Evolutionary conservation across 1,140 invertebrate species (phyloP).

Genomic region (Temnothorax longispinosus): DNA sequence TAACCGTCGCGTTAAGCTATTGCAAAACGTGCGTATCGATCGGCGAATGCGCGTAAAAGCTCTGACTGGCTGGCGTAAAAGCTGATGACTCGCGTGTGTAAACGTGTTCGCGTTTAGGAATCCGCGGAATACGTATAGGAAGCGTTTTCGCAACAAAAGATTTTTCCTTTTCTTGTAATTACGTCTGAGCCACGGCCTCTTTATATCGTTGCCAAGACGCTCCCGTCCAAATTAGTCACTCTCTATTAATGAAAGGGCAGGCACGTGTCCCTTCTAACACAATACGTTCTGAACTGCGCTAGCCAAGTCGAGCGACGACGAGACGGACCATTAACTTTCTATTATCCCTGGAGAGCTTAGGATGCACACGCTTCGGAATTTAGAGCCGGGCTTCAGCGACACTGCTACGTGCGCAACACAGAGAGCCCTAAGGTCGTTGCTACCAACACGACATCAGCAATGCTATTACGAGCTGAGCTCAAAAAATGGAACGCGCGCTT

Average conservation of each 20-base stretch:
- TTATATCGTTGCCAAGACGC: slow-evolving; percentile 22
- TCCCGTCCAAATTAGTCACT: slow-evolving; percentile 37
- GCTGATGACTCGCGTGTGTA: no score
- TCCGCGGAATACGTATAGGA: no score
- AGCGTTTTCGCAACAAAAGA: neutral
- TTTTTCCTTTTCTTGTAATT: slow-evolving; percentile 12
- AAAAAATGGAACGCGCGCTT: slow-evolving; percentile 41
- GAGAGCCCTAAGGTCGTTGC: slow-evolving; percentile 20
- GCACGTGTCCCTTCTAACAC: slow-evolving; percentile 49
- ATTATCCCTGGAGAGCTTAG: slow-evolving; percentile 55
- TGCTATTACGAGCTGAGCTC: slow-evolving; percentile 19
- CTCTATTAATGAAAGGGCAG: slow-evolving; percentile 51
- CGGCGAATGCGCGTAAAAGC: neutral
- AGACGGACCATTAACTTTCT: slow-evolving; percentile 61
- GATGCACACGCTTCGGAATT: slow-evolving; percentile 56
- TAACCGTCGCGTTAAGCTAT: neutral
- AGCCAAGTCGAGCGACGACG: slow-evolving; percentile 39
- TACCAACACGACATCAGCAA: slow-evolving; percentile 38
- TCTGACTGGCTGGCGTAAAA: neutral
- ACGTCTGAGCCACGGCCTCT: neutral
- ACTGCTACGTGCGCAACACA: slow-evolving; percentile 35
- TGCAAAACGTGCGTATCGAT: slow-evolving; percentile 14
- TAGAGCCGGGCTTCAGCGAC: slow-evolving; percentile 41
- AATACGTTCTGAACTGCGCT: slow-evolving; percentile 46
- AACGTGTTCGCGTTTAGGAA: neutral